Evolutionary conservation across 2,888 invertebrate species (phyloP), one percentile per base, ranked within the genome.

Genomic region (Hirtodrosophila duncani): DNA sequence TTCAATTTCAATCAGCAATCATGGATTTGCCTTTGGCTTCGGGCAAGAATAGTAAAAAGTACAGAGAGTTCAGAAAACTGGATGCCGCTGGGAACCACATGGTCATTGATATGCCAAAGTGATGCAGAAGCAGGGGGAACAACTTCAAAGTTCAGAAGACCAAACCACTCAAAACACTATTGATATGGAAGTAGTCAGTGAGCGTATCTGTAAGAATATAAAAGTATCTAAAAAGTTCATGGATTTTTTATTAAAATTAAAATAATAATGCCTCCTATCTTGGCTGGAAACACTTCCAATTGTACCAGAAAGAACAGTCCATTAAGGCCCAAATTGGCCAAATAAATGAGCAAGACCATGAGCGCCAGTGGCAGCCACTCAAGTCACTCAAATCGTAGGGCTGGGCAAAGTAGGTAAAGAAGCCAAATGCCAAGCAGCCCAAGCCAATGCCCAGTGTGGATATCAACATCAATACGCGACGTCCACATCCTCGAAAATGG

Each of bases 1-100:
- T n/a, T n/a, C n/a, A n/a, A n/a, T n/a, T 6, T 51, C 65, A 82
- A 38, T 83, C 83, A 3, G 55, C 53, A 11, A 81, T 57, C 67
- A 86, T 69, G 1, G 77, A 78, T 63, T 83, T 85, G 10, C 83
- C 84, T 24, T 84, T 85, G 1, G 87, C 86, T 59, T 87, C 87
- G 7, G 74, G 70, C 26, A 87, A 42, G 37, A 69, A 83, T 2
- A 82, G 23, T 3, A 74, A 36, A 20, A 84, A 65, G 36, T 85
- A 86, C 0, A 84, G 8, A 14, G 81, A 81, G 9, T 81, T 82
- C 1, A 82, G 9, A 0, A 72, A 33, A 16, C 75, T 71, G 3
- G 81, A 66, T 1, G 38, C 13, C 0, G 83, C 77, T 10, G 83
- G 86, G 2, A 81, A 74, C 78, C 82, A 85, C 85, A 87, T 84